A percentile compares a stretch with the other conserved stretches of the same genome.
Evolutionary conservation across 2,888 invertebrate species (phyloP).

Genomic region (Latrodectus hesperus): DNA sequence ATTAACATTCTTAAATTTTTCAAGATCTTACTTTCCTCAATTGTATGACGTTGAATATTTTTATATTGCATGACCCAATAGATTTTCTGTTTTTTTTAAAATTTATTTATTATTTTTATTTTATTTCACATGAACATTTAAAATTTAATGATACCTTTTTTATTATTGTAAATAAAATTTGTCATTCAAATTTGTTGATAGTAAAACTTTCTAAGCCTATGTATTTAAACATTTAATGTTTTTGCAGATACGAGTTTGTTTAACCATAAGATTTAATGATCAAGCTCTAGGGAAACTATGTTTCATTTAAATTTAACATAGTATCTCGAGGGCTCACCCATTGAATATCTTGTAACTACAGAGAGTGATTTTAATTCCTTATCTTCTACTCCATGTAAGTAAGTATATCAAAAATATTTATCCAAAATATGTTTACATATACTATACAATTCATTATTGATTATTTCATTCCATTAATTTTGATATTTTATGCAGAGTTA

Average conservation of each 20-base stretch:
- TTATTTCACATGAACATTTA: neutral
- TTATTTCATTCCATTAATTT: too few species aligned
- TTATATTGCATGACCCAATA: neutral
- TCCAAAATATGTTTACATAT: too few species aligned
- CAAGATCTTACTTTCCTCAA: too few species aligned
- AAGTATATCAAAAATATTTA: too few species aligned
- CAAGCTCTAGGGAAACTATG: constrained; percentile 68
- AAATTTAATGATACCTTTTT: neutral
- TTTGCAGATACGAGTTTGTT: neutral
- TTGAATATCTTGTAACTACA: constrained; percentile 10
- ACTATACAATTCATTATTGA: too few species aligned
- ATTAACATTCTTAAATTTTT: too few species aligned
- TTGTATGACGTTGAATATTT: too few species aligned
- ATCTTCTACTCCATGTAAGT: too few species aligned
- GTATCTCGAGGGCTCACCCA: constrained; percentile 59
- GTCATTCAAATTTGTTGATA: too few species aligned
- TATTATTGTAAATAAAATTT: too few species aligned
- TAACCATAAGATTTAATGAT: constrained; percentile 45
- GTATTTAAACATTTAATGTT: neutral
- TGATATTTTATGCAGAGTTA: too few species aligned
- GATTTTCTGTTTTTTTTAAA: neutral
- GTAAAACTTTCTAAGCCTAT: neutral
- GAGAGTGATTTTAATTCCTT: too few species aligned
- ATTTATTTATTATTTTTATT: neutral
- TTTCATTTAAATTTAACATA: constrained; percentile 43